Base-by-base conservation (phyloP, 2,113 vertebrate species). In the Rattus norvegicus region DNA sequence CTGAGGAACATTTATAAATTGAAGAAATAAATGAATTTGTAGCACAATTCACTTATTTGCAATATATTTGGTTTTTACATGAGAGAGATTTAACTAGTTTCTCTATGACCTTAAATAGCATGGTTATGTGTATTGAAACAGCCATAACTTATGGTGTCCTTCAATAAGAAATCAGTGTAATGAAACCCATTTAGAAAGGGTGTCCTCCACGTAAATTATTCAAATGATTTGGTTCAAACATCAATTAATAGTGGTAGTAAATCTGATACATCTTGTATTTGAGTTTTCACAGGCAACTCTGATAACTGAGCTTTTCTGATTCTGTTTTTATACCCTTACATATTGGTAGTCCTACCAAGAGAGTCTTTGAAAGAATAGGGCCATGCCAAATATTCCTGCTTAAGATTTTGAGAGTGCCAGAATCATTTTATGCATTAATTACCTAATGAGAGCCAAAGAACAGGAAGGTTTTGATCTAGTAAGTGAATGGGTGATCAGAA, bases 381-480 rank as follows among this genome's bases (percentile, higher is more conserved):
- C 36, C 84, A 67, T 7, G 65, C 70, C 52, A 76, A 81, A 69
- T 56, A 91, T 77, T 93, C 75, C 8, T 52, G 39, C 61, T 83
- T 63, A 70, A 72, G 52, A 19, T 7, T 81, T 65, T 36, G 11
- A 26, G 5, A 7, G 24, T 14, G 33, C 61, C 88, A 43, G 24
- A 81, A 83, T 81, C 75, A 67, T 86, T 89, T 95, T 56, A 33
- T 56, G 22, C 6, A 24, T 94, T 75, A 43, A 49, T 86, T 93
- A 91, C 2, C 88, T 83, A 88, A 52, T 94, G 43, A 95, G 39
- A 97, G 11, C 5, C 73, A 26, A 95, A 88, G 87, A 88, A 90
- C 70, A 56, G 95, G 89, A 95, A 70, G 90, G 11, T 33, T 16
- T 73, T 93, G 87, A 22, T 96, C 97, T 91, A 10, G 77, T 96